Evolutionary conservation across 2,888 invertebrate genomes (phyloP), one percentile per base, ranked within the genome.

Genomic region (Tortrix viridana): DNA sequence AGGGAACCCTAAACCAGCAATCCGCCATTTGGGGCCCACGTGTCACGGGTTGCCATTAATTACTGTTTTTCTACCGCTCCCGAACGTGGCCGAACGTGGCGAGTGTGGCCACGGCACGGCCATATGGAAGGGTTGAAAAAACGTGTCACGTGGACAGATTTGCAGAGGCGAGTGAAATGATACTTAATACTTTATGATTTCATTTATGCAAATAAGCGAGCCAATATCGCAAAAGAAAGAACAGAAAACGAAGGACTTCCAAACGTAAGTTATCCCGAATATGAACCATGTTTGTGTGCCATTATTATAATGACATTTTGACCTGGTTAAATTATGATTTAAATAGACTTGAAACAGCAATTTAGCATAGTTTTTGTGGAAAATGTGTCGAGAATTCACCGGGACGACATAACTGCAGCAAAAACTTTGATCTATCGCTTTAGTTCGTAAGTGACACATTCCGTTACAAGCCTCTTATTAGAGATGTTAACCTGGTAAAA

Each of bases 21-120:
- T 70, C 69, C 64, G 76, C 82, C 89, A 90, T 89, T 89, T 89
- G 89, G 85, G 69, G 69, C 73, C 79, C 89, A 89, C 87, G 89
- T 90, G 89, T 84, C 84, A 82, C 76, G 74, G 66, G 74, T 72
- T 70, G 75, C 79, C 74, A 85, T 86, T 86, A 85, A 84, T 87
- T 84, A 81, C 77, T 69, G 86, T 86, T 86, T 83, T 84, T 77
- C 75, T 38, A 73, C 68, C 64, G 69, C 76, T 74, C 79, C 80
- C 80, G 81, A 75, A 65, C 67, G 67, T 41, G 65, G 59, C 56
- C 52, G 58, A 66, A 59, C 66, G 67, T 65, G 71, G 71, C 66
- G 60, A 67, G 71, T 53, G 71, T 70, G 73, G 74, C 48, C 56
- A 55, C 74, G 79, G 79, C 56, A 55, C 74, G 79, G 79, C 79